Evolutionary conservation across 1,140 invertebrate genomes (phyloP), one percentile per base, ranked within the genome.

Genomic region (Akabosia matsudoensis): DNA sequence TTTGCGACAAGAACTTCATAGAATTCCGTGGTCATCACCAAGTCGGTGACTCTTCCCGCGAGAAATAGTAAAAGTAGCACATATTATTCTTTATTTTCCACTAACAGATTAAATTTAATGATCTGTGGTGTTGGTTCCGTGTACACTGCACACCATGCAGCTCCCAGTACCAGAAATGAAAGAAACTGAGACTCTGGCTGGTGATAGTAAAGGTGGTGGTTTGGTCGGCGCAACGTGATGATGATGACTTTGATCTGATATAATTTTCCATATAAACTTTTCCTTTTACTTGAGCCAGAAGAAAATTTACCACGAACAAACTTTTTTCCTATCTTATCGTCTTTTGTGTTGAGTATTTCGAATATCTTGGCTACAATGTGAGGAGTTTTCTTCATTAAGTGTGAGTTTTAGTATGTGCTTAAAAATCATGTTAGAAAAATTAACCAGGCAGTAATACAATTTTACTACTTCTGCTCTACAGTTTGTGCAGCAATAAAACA

Each of bases 41-140:
- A 18, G n/a, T n/a, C n/a, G n/a, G n/a, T n/a, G n/a, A n/a, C n/a
- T n/a, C n/a, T n/a, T 18, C 37, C 37, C 37, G 18, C 37, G 37
- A 45, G 37, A 10, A 45, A 45, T 45, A 45, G 37, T 61, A 61
- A 61, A 24, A n/a, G 54, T 61, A 61, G 54, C 54, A 61, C 54
- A 61, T 51, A 13, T 10, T 10, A 61, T n/a, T 16, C 7, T n/a
- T 22, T 61, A 7, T 61, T 4, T 61, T 61, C 14, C 24, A n/a
- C 24, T 67, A 67, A 28, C 7, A 67, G 61, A 67, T 67, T 67
- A 67, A 67, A 67, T 67, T 67, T 67, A 67, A 67, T 67, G 61
- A 67, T 67, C 61, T 67, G 61, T 67, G 54, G 14, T 45, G 37
- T 45, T 45, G 37, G 37, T 45, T 45, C 18, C 7, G 37, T 45